Evolutionary conservation across 2,113 vertebrate genomes (phyloP), one percentile per base, ranked within the genome.

Genomic region (Bos javanicus): DNA sequence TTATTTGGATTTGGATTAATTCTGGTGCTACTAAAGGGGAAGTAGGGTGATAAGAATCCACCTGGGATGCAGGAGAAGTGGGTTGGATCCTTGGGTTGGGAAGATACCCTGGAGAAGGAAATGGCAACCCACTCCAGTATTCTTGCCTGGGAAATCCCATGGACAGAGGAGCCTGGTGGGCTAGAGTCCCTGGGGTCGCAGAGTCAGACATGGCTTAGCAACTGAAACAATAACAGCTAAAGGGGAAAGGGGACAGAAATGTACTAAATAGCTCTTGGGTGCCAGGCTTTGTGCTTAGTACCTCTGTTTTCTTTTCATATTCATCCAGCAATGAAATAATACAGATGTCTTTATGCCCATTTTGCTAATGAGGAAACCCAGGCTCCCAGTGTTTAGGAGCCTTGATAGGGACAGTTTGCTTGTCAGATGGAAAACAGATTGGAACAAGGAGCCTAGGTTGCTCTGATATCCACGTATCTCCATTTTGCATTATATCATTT

Each of bases 1-100:
- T 28, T 95, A 21, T 48, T 98, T 86, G 17, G 46, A 52, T 91
- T 67, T 83, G 54, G 62, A 64, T 88, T 81, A n/a, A 26, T 62
- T 59, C 43, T 25, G 57, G 14, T 60, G 9, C 28, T 16, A 3
- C 36, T 78, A 23, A 64, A 50, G 50, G 39, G 28, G 60, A 74
- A 39, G 67, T 74, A 5, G 67, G n/a, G n/a, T 71, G 67, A 23
- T 71, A 39, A 23, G n/a, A 71, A 39, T 71, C 67, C 10, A 39
- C 19, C n/a, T 23, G 19, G 67, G 67, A 71, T 71, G 67, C 67
- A 39, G 36, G 67, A 23, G n/a, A 74, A 6, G 1, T 39, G 67
- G n/a, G n/a, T 74, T 74, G 2, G 36, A 2, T 74, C 17, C 67
- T 6, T 74, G 67, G n/a, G 67, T 74, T 0, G 5, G 67, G 36